Base-by-base conservation (phyloP, 1,140 invertebrate species). In the Polypedilum pembai region DNA sequence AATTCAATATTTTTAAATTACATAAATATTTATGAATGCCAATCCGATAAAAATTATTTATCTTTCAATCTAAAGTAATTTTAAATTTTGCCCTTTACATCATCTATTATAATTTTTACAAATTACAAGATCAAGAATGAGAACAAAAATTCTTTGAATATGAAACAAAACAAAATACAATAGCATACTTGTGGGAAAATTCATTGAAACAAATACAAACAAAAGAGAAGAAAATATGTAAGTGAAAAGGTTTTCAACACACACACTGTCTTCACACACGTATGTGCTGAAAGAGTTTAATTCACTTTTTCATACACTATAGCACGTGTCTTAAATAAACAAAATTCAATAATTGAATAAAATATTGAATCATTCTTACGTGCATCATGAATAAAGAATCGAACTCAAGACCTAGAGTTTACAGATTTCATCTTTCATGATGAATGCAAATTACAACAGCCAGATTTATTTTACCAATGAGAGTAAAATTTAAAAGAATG, bases 201-300 rank as follows among this genome's bases (percentile, higher is more conserved):
- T 12, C 45, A n/a, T 12, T 56, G 45, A 4, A 12, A 56, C 12
- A 56, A 56, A 56, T 33, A 33, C 24, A 33, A 33, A 33, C 24
- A 33, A 33, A 33, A 33, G 24, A 33, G 5, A 33, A 33, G 24
- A n/a, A n/a, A n/a, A 4, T 12, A 4, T 56, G 45, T 56, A 56
- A 56, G 45, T 56, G 45, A 56, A 56, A 56, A 15, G 45, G 45
- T 56, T 56, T 56, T 56, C 45, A 56, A 15, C 41, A 45, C 15
- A 45, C 15, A 45, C 45, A 56, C 15, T 56, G 1, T 12, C 45
- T 56, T 56, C 15, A 33, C 24, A 33, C 24, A 33, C 41, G 41
- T 45, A 45, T n/a, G n/a, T 12, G 45, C 45, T 56, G 45, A 56
- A 56, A 56, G 45, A 56, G 45, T 56, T 56, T 12, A 56, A 56